A percentile compares a stretch with the other conserved stretches of the same genome.
Evolutionary conservation across 2,888 invertebrate species (phyloP).

Genomic region (Parnassius apollo): DNA sequence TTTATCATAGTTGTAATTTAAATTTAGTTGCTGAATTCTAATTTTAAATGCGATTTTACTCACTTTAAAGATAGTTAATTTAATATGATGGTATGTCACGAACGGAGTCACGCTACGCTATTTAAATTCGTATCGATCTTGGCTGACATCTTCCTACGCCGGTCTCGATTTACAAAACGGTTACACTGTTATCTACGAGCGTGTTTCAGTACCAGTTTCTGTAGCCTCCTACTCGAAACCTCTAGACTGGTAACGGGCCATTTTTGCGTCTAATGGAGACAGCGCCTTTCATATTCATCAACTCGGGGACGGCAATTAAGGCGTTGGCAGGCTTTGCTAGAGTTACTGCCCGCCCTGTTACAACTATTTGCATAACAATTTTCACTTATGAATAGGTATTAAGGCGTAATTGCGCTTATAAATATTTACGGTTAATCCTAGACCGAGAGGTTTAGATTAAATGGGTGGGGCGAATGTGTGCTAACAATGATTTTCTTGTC

Average conservation of each 20-base stretch:
- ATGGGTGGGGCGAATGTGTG: constrained; percentile 52
- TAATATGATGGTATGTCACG: too few species aligned
- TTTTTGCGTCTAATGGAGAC: constrained; percentile 34
- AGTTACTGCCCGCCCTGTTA: constrained; percentile 65
- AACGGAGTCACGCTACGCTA: constrained; percentile 17
- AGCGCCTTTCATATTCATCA: constrained; percentile 41
- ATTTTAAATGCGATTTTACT: too few species aligned
- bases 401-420: constrained; percentile 75
- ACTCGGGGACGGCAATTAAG: constrained; percentile 56
- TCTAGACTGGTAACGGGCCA: constrained; percentile 17
- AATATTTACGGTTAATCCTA: constrained; percentile 69
- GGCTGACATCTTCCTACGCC: constrained; percentile 22
- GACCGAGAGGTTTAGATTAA: constrained; percentile 36
- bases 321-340: constrained; percentile 51
- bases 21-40: too few species aligned
- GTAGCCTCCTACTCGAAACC: constrained; percentile 19
- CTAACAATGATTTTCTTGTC: constrained; percentile 64
- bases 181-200: constrained; percentile 21
- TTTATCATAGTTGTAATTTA: too few species aligned
- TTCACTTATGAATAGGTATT: constrained; percentile 81
- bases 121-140: constrained; percentile 24
- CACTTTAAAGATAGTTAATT: too few species aligned
- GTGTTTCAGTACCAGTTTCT: constrained; percentile 20
- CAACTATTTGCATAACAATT: constrained; percentile 79
- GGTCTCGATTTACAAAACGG: constrained; percentile 11